Conservation (phyloP, 2,888 invertebrate species). For the Eretmocerus hayati region DNA sequence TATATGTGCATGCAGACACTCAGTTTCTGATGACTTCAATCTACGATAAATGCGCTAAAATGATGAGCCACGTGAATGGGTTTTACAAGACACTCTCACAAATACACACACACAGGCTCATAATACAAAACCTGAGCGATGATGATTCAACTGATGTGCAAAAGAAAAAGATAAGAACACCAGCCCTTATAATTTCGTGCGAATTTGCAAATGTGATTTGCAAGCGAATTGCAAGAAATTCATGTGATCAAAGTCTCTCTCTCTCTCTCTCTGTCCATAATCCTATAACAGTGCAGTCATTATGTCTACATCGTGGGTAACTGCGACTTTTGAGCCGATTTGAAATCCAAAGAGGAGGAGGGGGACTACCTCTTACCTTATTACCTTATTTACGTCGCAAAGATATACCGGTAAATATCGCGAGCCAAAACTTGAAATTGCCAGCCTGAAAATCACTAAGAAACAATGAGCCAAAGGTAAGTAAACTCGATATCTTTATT, state of each 20-base stretch:
- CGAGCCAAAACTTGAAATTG: slow-evolving; percentile 30
- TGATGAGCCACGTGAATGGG: neutral
- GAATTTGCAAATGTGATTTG: slow-evolving; percentile 21
- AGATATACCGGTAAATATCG: slow-evolving; percentile 27
- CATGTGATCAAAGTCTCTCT: no score
- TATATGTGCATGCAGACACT: neutral
- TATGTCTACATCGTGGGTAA: slow-evolving; percentile 38
- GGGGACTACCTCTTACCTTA: slow-evolving; percentile 28
- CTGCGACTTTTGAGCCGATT: no score
- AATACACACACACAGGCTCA: neutral
- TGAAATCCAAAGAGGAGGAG: neutral
- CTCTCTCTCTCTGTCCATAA: slow-evolving; percentile 27
- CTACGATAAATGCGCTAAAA: slow-evolving; percentile 14
- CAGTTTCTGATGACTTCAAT: slow-evolving; percentile 18
- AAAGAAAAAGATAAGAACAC: no score
- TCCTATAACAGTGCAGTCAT: slow-evolving; percentile 39
- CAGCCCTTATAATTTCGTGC: slow-evolving; percentile 18
- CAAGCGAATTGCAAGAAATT: slow-evolving; percentile 16
- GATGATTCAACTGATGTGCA: slow-evolving; percentile 14
- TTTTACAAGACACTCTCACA: neutral
- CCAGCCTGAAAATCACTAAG: slow-evolving; percentile 44
- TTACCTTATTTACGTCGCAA: slow-evolving; percentile 44
- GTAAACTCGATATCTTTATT: no score
- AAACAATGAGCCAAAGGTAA: slow-evolving; percentile 40
- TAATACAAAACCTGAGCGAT: neutral